Conservation (phyloP, 2,797 vertebrate species). For the Sebastiscus albofasciatus region DNA sequence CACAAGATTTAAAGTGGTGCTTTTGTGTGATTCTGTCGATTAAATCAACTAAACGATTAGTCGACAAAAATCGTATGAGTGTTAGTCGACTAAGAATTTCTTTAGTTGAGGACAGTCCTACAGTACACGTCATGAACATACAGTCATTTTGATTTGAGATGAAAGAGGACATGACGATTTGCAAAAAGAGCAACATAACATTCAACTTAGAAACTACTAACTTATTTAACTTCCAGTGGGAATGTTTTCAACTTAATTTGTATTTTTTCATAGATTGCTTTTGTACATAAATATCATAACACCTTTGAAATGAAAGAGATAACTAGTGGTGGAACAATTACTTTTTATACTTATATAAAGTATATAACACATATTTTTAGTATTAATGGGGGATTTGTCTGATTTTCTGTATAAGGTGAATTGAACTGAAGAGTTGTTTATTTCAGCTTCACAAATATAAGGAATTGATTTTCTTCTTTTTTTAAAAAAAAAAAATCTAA, state of each 20-base stretch:
- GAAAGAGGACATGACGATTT: not conserved
- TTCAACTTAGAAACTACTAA: not conserved
- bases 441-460: not conserved
- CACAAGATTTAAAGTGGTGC: no score
- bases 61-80: no score
- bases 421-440: not conserved
- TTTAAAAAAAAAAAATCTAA: accelerated
- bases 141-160: not conserved
- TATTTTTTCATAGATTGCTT: not conserved
- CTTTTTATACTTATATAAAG: no score
- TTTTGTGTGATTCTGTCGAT: no score
- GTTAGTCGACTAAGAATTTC: no score
- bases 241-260: not conserved
- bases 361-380: not conserved
- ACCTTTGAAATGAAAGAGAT: not conserved
- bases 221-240: not conserved
- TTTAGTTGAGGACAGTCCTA: no score
- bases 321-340: not conserved
- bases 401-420: not conserved
- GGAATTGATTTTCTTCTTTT: not conserved
- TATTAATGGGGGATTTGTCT: not conserved
- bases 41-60: no score
- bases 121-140: not conserved
- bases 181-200: not conserved
- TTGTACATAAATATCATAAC: not conserved